Evolutionary conservation across 1,140 invertebrate genomes (phyloP), one percentile per base, ranked within the genome.

Genomic region (Harpegnathos saltator): DNA sequence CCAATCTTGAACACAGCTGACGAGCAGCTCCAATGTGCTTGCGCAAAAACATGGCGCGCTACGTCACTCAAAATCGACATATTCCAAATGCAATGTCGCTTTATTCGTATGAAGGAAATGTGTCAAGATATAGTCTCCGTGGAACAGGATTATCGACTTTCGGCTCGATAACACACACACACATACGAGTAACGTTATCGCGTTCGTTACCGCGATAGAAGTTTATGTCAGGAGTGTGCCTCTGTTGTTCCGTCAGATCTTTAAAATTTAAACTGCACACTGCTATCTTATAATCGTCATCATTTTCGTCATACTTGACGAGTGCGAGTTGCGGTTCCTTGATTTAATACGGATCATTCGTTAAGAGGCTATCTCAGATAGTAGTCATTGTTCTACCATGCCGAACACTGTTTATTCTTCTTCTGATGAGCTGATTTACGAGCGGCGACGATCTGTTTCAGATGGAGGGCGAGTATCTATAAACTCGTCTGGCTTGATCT

Each of bases 401-500:
- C 65, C 75, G 68, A 44, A 44, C 33, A 48, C 61, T 63, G 1
- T 54, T 17, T 15, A n/a, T 26, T 7, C 29, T 19, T 14, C 14
- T 48, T n/a, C 24, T 38, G 26, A 4, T 22, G 26, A 33, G 19
- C 5, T 33, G 0, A 38, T 75, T 81, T 82, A 80, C 52, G 22
- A 80, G 33, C 7, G 29, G 22, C 22, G 14, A 3, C 33, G n/a
- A 71, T 71, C 58, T 71, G 62, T 85, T 95, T 83, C 92, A 96
- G 96, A 93, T 97, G 97, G 97, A 94, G 95, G 90, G 96, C 96
- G 12, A 97, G 96, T 88, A 95, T 97, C 87, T 97, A 97, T 93
- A 97, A 97, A 91, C 92, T 97, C 48, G 95, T 97, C n/a, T 97
- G 96, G 96, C 93, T 95, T 12, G 96, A 97, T 91, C 90, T 97